Evolutionary conservation across 2,797 vertebrate genomes (phyloP).

Genomic region (Diceros bicornis): DNA sequence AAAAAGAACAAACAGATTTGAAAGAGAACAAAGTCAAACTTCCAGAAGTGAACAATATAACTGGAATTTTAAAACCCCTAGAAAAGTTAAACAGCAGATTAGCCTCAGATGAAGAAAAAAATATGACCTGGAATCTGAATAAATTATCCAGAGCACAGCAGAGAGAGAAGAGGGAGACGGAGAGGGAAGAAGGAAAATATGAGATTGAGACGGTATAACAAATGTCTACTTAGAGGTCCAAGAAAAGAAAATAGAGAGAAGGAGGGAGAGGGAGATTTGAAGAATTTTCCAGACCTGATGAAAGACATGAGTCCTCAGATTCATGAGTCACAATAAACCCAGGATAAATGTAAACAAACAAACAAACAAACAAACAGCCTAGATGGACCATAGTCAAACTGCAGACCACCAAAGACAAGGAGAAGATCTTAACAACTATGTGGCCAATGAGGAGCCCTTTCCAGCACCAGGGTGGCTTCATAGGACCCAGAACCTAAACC

Average conservation of each 20-base stretch:
- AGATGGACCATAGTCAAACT: neutral
- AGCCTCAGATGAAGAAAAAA: neutral
- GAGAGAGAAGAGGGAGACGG: neutral
- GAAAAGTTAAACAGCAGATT: neutral
- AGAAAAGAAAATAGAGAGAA: neutral
- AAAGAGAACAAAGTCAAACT: constrained; percentile 34
- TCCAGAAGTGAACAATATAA: constrained; percentile 22
- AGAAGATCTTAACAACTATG: neutral
- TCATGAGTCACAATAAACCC: neutral
- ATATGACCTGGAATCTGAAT: neutral
- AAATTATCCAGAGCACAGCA: neutral
- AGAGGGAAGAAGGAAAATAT: neutral
- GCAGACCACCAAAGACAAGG: neutral
- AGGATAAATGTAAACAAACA: neutral
- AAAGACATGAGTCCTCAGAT: neutral
- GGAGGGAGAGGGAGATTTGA: neutral
- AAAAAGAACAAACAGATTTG: constrained; percentile 17
- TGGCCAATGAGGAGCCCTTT: neutral
- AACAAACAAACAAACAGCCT: neutral
- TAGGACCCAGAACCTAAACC: neutral
- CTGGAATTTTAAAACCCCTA: constrained; percentile 3
- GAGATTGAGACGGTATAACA: neutral
- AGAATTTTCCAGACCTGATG: neutral
- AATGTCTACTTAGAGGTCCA: neutral
- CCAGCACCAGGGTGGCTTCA: neutral